A percentile compares a stretch with the other conserved stretches of the same genome.
These are phyloP conservation scores for Diadema setosum DNA, from an alignment of 35 echinoderm and acorn worm genomes.

Conservation along the genomic window DNA sequence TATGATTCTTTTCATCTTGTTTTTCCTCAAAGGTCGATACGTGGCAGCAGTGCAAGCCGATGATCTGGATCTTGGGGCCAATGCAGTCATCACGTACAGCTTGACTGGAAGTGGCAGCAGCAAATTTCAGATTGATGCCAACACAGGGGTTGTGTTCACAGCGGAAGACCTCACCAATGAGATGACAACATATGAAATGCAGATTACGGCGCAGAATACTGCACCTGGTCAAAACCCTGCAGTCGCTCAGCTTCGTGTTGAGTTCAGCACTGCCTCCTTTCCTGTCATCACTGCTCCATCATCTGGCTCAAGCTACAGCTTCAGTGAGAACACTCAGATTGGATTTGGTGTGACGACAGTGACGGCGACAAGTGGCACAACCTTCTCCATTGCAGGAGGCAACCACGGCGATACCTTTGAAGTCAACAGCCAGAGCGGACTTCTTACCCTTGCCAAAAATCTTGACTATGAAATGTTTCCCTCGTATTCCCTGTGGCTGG, in stretches of 20 bases:
- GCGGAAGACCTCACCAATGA: slow-evolving; percentile 41
- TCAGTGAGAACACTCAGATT: slow-evolving; percentile 28
- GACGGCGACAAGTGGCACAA: slow-evolving; percentile 46
- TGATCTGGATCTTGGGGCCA: slow-evolving; percentile 54
- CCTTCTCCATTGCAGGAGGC: slow-evolving; percentile 72
- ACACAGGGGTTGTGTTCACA: slow-evolving; percentile 58
- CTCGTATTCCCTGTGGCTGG: slow-evolving; percentile 58
- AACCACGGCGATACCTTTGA: slow-evolving; percentile 60
- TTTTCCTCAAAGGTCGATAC: slow-evolving; percentile 52
- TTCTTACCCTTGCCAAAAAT: slow-evolving; percentile 27
- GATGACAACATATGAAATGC: slow-evolving; percentile 23
- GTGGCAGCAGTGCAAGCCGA: slow-evolving; percentile 42
- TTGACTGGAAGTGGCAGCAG: slow-evolving; percentile 45
- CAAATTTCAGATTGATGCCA: slow-evolving; percentile 50
- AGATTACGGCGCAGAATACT: slow-evolving; percentile 44
- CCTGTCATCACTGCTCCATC: slow-evolving; percentile 35
- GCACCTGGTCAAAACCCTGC: background rate
- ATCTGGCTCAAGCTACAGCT: slow-evolving; percentile 7
- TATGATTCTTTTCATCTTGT: background rate
- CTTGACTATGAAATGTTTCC: slow-evolving; percentile 58
- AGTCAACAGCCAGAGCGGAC: slow-evolving; percentile 61
- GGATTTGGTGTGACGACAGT: slow-evolving; percentile 31
- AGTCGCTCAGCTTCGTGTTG: slow-evolving; percentile 29
- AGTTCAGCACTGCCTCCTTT: slow-evolving; percentile 34
- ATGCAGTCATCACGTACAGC: slow-evolving; percentile 67